Evolutionary conservation across 2,888 invertebrate species (phyloP), one percentile per base, ranked within the genome.

Genomic region (Aporophyla nigra): DNA sequence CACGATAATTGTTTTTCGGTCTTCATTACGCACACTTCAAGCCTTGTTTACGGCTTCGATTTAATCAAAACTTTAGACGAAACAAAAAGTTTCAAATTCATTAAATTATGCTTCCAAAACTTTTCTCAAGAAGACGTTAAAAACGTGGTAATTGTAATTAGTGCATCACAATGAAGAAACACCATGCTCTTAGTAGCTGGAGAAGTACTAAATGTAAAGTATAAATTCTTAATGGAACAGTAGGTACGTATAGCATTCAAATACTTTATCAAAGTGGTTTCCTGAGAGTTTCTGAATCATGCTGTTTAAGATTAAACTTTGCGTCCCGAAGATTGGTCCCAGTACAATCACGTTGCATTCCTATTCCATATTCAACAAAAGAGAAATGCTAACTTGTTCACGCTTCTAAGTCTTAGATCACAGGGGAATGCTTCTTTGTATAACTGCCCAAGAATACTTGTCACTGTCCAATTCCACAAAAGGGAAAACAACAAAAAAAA

Each of bases 301-400:
- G 51, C 54, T 49, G 54, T 46, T 24, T 56, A 49, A 75, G 69
- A 80, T 84, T 74, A 72, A 86, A 78, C 61, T 78, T 71, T 27
- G 63, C 49, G 16, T 62, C 40, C 27, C 40, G 40, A 78, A 71
- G 49, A 61, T 27, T 58, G 33, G 19, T 62, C 51, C 54, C 54
- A 24, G 33, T 58, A 74, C 66, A 63, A 71, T 66, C 59, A 43
- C 56, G 65, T 68, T 51, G 27, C 40, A 5, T 66, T 68, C 58
- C 27, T 56, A 24, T 51, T 16, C 58, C 14, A 51, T 33, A 33
- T 0, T 67, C 5, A 78, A 83, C 63, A 71, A 46, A 49, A 53
- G 9, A 16, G 2, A 53, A 65, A 53, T 71, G 10, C 21, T 33
- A 24, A 21, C 56, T n/a, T 10, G n/a, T 62, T 62, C 46, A 33